Percentiles rank a stretch among this genome's conserved stretches.
Conservation (phyloP, 2,888 invertebrate genomes). For the Bedellia somnulentella region DNA sequence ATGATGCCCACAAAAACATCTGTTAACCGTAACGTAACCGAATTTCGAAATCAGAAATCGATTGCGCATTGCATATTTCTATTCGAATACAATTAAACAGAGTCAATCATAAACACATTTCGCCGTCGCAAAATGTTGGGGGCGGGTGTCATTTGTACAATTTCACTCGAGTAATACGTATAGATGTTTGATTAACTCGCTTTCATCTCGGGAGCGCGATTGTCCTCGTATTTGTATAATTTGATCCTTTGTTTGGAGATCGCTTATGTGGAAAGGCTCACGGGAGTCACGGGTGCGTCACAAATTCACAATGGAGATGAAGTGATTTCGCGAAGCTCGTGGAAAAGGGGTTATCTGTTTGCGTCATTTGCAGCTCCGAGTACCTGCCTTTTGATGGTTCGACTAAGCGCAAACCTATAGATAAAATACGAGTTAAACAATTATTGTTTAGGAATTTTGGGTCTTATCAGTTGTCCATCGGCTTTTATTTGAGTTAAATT, state of each 20-base stretch:
- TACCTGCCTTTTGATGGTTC: conserved; percentile 35
- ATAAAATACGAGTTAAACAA: too few relatives aligned
- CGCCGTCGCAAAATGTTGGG: conserved; percentile 24
- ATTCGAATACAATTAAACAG: conserved; percentile 6
- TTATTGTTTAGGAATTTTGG: too few relatives aligned
- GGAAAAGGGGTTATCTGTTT: conserved; percentile 29
- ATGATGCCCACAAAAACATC: too few relatives aligned
- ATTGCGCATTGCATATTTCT: conserved; percentile 38
- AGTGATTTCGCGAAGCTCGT: conserved; percentile 36
- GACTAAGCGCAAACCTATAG: too few relatives aligned
- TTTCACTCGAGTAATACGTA: conserved; percentile 11
- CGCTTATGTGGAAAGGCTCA: conserved; percentile 49
- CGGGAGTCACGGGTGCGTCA: conserved; percentile 19
- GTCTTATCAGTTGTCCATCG: too few relatives aligned
- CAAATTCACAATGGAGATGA: conserved; percentile 28
- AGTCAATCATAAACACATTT: conserved; percentile 45
- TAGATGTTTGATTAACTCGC: conserved; percentile 58
- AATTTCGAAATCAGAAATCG: not conserved
- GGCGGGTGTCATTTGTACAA: conserved; percentile 28
- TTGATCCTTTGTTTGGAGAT: conserved; percentile 53
- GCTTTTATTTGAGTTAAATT: too few relatives aligned
- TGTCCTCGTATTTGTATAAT: conserved; percentile 56
- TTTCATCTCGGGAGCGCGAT: conserved; percentile 53
- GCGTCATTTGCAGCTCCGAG: conserved; percentile 31
- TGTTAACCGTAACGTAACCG: conserved; percentile 29